Percentiles rank a stretch among this genome's conserved stretches.
These are phyloP conservation scores for Bedellia somnulentella DNA, from an alignment of 2,888 invertebrate genomes.

Conservation along the genomic window DNA sequence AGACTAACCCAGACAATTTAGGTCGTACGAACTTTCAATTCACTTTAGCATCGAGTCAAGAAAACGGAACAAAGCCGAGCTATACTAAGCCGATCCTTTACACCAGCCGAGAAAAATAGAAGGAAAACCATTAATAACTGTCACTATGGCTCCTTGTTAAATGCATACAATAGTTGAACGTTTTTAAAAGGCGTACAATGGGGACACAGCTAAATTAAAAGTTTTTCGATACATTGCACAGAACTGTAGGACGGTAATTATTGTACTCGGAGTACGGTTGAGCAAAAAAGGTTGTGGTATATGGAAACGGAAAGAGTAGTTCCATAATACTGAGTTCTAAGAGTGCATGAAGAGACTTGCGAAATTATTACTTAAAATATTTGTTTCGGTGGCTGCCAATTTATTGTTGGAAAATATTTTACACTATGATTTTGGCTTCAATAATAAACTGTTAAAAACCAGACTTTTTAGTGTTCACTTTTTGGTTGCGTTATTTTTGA, in stretches of 20 bases:
- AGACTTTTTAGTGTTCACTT: too few relatives aligned
- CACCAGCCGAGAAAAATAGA: conserved; percentile 51
- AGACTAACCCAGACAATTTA: too few relatives aligned
- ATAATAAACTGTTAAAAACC: too few relatives aligned
- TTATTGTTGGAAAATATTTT: too few relatives aligned
- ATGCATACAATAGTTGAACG: conserved; percentile 60
- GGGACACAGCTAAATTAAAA: conserved; percentile 61
- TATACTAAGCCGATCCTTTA: conserved; percentile 49
- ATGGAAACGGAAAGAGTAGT: too few relatives aligned
- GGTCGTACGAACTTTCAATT: conserved; percentile 4
- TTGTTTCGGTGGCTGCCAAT: too few relatives aligned
- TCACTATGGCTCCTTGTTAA: conserved; percentile 54
- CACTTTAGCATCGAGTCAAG: conserved; percentile 3
- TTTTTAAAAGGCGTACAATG: conserved; percentile 58
- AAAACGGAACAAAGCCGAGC: conserved; percentile 34
- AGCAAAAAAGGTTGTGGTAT: too few relatives aligned
- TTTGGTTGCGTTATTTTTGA: too few relatives aligned
- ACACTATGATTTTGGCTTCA: too few relatives aligned
- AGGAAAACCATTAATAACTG: conserved; percentile 56
- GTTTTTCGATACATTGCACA: conserved; percentile 59
- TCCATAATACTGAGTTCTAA: too few relatives aligned
- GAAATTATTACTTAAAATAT: too few relatives aligned
- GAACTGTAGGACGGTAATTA: conserved; percentile 52
- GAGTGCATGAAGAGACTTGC: too few relatives aligned
- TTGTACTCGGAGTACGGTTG: conserved; percentile 23